Evolutionary conservation across 2,113 vertebrate genomes (phyloP), one percentile per base, ranked within the genome.

Genomic region (Piliocolobus tephrosceles): DNA sequence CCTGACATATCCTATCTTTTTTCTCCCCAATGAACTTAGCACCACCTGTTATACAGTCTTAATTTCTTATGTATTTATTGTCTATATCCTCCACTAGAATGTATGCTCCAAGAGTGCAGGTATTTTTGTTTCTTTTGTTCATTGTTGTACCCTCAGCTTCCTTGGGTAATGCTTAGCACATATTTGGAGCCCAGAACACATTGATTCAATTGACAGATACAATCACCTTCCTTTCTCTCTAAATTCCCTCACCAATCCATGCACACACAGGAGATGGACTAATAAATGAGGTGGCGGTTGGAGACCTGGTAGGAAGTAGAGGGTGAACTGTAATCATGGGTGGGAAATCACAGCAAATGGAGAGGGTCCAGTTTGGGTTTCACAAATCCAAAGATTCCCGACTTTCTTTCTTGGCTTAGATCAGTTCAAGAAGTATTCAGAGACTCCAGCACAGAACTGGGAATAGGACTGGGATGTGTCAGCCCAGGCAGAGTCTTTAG

Each of bases 401-500:
- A 52, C 12, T 50, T 30, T 85, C 61, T 9, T 50, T 64, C 79
- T 89, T 68, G 38, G 6, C 6, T 58, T 79, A 35, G 16, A 45
- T 66, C 73, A 40, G 16, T 58, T 8, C 6, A n/a, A 64, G 52
- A 61, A 35, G 38, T 45, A 2, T 80, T 73, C 20, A 85, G 52
- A 75, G 30, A 82, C 45, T 76, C 57, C 35, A 76, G 57, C 35
- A 75, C 32, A 43, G 38, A 86, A 40, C 30, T 55, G 20, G 9
- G 3, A 82, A 38, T 5, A 35, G 68, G 38, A 8, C 20, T 45
- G 20, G 10, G 38, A 18, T 0, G 38, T 23, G 45, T 12, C 9
- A 61, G 11, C 13, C 3, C 23, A 25, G 18, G 58, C 2, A 30
- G 25, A 68, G 0, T 72, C 20, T 47, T 1, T 1, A 12, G n/a